phyloP scores from a whole-genome alignment of 2,888 invertebrate species.

The Brachyptera putata region DNA sequence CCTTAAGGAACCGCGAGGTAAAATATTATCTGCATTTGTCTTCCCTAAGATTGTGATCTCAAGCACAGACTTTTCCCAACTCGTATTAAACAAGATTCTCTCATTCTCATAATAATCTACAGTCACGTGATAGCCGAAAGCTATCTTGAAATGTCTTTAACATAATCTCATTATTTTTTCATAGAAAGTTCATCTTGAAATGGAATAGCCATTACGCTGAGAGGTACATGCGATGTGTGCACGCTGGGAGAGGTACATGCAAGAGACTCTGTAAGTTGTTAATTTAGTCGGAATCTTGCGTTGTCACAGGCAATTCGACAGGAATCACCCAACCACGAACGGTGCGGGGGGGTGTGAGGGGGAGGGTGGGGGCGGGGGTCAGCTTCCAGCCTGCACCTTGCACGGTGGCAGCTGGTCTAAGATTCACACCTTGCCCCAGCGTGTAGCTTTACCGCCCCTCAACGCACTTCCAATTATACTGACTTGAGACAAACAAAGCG shows the following conservation, averaged over 20 bases:
- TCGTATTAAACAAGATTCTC: conserved; percentile 30
- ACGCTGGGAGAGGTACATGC: no score
- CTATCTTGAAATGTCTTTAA: conserved; percentile 24
- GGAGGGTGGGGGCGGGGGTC: neutral
- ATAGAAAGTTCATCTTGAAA: neutral
- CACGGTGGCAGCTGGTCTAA: neutral
- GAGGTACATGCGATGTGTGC: neutral
- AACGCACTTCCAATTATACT: neutral
- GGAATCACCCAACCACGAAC: neutral
- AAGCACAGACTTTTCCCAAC: conserved; percentile 28
- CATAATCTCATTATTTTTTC: conserved; percentile 20
- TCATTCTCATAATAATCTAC: conserved; percentile 25
- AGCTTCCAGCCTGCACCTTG: neutral
- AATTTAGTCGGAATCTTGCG: neutral
- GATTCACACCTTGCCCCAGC: neutral
- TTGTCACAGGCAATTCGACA: neutral
- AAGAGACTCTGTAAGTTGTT: neutral
- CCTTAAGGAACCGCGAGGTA: conserved; percentile 21
- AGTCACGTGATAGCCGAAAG: conserved; percentile 27
- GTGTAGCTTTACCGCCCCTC: neutral
- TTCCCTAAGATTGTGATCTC: conserved; percentile 28
- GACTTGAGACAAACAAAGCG: neutral
- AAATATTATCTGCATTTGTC: conserved; percentile 32
- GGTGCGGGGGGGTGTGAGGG: neutral
- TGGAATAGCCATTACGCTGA: neutral